These are phyloP conservation scores for Coluber constrictor DNA, from an alignment of 2,797 vertebrate genomes.

Conservation along the genomic window DNA sequence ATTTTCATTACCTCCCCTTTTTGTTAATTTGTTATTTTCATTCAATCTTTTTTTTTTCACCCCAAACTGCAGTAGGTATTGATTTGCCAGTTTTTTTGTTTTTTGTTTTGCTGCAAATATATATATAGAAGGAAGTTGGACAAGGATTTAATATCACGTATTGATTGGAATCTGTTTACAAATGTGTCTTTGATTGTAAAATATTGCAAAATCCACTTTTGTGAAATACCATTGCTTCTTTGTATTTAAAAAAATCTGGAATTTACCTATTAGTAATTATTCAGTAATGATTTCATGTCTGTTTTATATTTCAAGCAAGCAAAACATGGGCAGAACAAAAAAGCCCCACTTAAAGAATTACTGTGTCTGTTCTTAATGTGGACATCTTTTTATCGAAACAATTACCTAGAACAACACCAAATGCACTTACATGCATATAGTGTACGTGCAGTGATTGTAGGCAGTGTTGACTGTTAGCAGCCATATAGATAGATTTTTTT, in stretches of 20 bases:
- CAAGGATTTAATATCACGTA: constrained; percentile 53
- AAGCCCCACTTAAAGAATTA: background rate
- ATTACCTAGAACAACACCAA: background rate
- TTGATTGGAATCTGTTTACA: constrained; percentile 61
- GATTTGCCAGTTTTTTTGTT: constrained; percentile 43
- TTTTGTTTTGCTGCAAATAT: constrained; percentile 56
- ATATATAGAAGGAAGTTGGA: constrained; percentile 51
- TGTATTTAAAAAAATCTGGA: background rate
- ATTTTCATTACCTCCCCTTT: background rate
- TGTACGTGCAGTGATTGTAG: background rate
- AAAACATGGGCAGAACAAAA: background rate
- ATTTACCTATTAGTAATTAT: constrained; percentile 30
- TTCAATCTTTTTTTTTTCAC: constrained; percentile 46
- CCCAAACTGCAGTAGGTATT: constrained; percentile 45
- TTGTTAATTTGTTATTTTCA: constrained; percentile 24
- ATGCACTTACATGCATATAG: background rate
- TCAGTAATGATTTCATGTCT: constrained; percentile 17
- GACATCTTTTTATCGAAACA: background rate
- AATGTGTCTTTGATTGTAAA: constrained; percentile 57
- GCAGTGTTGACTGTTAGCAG: background rate
- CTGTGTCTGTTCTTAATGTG: background rate
- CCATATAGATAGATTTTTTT: background rate
- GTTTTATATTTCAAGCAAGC: constrained; percentile 17
- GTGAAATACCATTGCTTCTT: constrained; percentile 35
- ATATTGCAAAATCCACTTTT: constrained; percentile 43